Conservation (phyloP, 2,113 vertebrate genomes). For the Plecotus auritus region DNA sequence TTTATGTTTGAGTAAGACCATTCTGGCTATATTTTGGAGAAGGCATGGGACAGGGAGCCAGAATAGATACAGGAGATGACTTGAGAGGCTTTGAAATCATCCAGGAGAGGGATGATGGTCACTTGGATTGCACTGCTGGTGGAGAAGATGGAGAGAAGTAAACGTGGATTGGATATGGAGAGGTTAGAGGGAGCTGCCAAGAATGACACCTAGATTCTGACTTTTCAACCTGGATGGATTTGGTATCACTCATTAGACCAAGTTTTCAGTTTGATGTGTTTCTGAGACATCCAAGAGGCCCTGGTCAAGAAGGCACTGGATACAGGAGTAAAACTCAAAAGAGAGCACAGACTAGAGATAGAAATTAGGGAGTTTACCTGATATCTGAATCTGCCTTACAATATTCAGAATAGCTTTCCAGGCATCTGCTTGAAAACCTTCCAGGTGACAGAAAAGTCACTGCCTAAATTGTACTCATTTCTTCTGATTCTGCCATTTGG, state of each 20-base stretch:
- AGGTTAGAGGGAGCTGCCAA: not conserved
- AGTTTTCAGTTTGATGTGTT: not conserved
- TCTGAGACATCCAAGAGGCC: not conserved
- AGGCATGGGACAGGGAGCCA: not conserved
- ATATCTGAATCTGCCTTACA: not conserved
- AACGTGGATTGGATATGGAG: not conserved
- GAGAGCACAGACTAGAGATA: not conserved
- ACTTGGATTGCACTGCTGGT: not conserved
- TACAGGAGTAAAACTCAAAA: not conserved
- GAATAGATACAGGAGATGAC: not conserved
- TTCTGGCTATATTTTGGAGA: not conserved
- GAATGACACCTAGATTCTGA: not conserved
- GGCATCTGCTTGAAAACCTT: not conserved
- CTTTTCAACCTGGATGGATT: not conserved
- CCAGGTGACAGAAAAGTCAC: not conserved
- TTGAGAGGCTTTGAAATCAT: not conserved
- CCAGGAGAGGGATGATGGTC: not conserved
- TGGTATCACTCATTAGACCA: not conserved
- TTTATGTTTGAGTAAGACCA: not conserved
- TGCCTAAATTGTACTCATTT: not conserved
- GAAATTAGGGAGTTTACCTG: not conserved
- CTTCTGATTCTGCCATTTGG: not conserved
- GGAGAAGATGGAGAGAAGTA: not conserved
- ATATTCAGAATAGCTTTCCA: not conserved
- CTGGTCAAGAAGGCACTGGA: not conserved